Evolutionary conservation across 2,797 vertebrate species (phyloP), one percentile per base, ranked within the genome.

Genomic region (Anas bahamensis): DNA sequence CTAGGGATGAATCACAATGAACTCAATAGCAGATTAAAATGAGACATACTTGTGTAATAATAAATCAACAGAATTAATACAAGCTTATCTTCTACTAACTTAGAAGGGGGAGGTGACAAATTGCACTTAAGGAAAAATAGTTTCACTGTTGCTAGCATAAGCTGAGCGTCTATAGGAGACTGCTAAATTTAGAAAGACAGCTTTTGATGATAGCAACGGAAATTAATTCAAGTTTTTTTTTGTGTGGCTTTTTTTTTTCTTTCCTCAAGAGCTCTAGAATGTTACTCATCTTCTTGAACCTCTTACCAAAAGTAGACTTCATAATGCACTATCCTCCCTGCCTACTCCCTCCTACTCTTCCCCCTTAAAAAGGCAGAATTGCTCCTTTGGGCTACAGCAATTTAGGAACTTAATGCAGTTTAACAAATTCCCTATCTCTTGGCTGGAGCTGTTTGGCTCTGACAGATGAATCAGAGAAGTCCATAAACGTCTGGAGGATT

Each of bases 401-500:
- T 85, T 94, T 66, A 89, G 97, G 93, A 92, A 95, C 88, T 95
- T 94, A 73, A 89, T 57, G 69, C 76, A 92, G 90, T 94, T 95
- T 90, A 97, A 97, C 94, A 78, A 93, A 96, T 93, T 92, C 97
- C 74, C 93, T 94, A 92, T 97, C 97, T 97, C 95, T 96, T 96
- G 96, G 97, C 97, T 81, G 88, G 89, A 83, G 94, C 88, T 75
- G 68, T 84, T 95, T 92, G 95, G 96, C 90, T 96, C 96, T 23
- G 3, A 88, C 61, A 61, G 94, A 96, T 97, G 97, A 97, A 97
- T 96, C 95, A 91, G 94, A 95, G 94, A 94, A 97, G 96, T 94
- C 96, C 97, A 96, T 96, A 97, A 97, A 98, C 71, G 94, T 95
- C 97, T 74, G 94, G 96, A 93, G 94, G 84, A 89, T 95, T 90